Conservation (phyloP, 2,888 invertebrate species). For the Pheosia gnoma region DNA sequence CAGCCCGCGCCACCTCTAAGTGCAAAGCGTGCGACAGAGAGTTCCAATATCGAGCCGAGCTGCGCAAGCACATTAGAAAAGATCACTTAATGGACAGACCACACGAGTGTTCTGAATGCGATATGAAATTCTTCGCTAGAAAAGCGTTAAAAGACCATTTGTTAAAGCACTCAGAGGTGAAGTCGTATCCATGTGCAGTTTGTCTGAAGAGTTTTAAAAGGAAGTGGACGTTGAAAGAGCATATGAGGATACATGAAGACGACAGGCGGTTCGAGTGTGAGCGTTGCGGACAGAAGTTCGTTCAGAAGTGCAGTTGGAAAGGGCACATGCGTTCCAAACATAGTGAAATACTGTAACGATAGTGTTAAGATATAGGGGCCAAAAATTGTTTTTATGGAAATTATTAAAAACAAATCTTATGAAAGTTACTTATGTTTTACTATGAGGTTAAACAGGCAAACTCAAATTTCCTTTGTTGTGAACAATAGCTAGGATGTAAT, state of each 20-base stretch:
- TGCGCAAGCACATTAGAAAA: constrained; percentile 68
- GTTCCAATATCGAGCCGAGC: constrained; percentile 70
- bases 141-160: constrained; percentile 61
- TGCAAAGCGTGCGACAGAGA: constrained; percentile 73
- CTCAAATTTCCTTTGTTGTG: no score
- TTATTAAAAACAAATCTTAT: no score
- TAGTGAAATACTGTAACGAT: neutral
- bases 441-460: no score
- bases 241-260: constrained; percentile 48
- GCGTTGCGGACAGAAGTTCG: constrained; percentile 44
- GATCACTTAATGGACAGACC: constrained; percentile 44
- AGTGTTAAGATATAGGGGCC: no score
- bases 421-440: no score
- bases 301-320: constrained; percentile 49
- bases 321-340: constrained; percentile 35
- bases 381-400: no score
- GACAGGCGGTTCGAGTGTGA: constrained; percentile 40
- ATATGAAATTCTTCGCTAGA: constrained; percentile 26
- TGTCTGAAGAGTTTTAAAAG: constrained; percentile 55
- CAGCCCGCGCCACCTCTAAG: constrained; percentile 54
- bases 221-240: constrained; percentile 41
- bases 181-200: constrained; percentile 56
- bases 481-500: no score
- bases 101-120: constrained; percentile 22
- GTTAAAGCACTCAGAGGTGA: constrained; percentile 60